Conservation (phyloP, 1,140 invertebrate genomes). For the Myzus persicae region DNA sequence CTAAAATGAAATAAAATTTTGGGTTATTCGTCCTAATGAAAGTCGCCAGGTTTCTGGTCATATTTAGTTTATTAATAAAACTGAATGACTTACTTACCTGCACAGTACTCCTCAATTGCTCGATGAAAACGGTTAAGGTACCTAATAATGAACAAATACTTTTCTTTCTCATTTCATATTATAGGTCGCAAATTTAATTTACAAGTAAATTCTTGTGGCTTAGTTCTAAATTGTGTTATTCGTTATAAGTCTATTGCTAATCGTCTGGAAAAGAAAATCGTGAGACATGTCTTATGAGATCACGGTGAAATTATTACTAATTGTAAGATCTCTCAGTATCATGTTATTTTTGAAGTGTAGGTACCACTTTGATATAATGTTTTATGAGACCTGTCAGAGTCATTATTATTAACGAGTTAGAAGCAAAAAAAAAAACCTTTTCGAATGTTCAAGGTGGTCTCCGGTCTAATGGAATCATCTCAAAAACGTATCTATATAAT, state of each 20-base stretch:
- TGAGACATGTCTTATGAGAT: slow-evolving; percentile 5
- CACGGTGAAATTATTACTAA: background rate
- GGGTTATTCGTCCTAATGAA: no score
- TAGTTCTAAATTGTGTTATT: background rate
- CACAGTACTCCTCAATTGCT: no score
- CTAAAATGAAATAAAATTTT: no score
- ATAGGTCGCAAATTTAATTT: background rate
- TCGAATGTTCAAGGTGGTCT: slow-evolving; percentile 32
- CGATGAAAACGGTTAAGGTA: background rate
- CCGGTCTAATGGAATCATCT: slow-evolving; percentile 1
- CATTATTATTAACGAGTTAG: slow-evolving; percentile 45
- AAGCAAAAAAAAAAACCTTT: slow-evolving; percentile 28
- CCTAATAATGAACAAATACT: background rate
- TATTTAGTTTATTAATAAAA: no score
- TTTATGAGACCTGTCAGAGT: slow-evolving; percentile 29
- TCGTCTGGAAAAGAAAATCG: slow-evolving; percentile 25
- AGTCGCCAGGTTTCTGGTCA: no score
- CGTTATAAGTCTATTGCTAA: background rate
- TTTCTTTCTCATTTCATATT: background rate
- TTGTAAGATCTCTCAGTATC: slow-evolving; percentile 28
- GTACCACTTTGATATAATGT: slow-evolving; percentile 25
- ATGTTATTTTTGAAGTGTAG: slow-evolving; percentile 15
- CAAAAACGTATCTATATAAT: background rate
- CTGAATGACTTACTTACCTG: no score
- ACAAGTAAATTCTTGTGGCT: background rate